These are phyloP conservation scores for Hozukius guyotensis DNA, from an alignment of 2,797 vertebrate genomes.

Conservation along the genomic window DNA sequence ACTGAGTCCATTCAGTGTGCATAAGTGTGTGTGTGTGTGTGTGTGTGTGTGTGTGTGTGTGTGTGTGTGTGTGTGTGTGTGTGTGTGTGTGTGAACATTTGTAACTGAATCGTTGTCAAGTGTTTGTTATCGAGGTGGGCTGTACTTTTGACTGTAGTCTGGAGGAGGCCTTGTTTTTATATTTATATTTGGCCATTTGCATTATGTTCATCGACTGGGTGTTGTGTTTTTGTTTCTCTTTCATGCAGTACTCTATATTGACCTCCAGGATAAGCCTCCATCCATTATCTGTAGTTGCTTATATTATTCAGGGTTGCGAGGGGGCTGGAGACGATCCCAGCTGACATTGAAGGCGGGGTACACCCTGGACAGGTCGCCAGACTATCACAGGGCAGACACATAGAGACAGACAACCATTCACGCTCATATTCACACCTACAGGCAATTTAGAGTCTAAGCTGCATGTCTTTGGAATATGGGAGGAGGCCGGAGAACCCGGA, in stretches of 20 bases:
- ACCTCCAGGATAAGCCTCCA: not conserved
- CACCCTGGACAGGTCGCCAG: too few relatives aligned
- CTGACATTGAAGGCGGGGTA: too few relatives aligned
- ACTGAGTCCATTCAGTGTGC: conserved; percentile 29
- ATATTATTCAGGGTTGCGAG: too few relatives aligned
- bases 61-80: not conserved
- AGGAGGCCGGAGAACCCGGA: too few relatives aligned
- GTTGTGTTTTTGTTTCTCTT: not conserved
- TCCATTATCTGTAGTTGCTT: too few relatives aligned
- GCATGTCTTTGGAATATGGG: too few relatives aligned
- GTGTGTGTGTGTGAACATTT: not conserved
- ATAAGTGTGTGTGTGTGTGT: not conserved
- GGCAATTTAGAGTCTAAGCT: too few relatives aligned
- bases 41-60: not conserved
- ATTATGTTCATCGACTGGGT: not conserved
- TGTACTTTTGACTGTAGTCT: conserved; percentile 27
- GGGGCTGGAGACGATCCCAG: too few relatives aligned
- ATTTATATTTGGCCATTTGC: not conserved
- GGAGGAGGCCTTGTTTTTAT: conserved; percentile 14
- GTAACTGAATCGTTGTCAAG: conserved; percentile 19
- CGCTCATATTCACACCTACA: too few relatives aligned
- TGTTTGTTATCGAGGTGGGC: conserved; percentile 52
- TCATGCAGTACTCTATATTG: not conserved
- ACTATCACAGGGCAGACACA: too few relatives aligned
- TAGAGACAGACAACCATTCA: too few relatives aligned